Conservation (phyloP, 2,113 vertebrate species). For the Hippopotamus amphibius region DNA sequence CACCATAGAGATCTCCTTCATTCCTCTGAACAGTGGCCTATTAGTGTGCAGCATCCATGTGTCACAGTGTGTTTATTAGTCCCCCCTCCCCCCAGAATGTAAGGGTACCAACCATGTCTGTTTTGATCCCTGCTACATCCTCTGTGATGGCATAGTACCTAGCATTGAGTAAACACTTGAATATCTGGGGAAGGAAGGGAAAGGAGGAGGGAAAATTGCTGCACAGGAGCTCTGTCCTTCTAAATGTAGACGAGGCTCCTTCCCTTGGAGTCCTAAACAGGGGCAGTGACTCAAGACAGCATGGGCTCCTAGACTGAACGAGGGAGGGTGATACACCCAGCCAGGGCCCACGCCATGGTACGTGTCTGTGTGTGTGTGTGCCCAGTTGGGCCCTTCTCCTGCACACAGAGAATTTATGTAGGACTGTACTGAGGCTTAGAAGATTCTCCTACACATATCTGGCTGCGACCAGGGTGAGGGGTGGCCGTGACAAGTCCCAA, state of each 20-base stretch:
- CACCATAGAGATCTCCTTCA: neutral
- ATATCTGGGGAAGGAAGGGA: neutral
- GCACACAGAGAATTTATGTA: neutral
- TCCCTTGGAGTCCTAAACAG: neutral
- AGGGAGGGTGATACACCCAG: neutral
- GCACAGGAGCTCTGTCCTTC: neutral
- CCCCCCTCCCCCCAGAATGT: neutral
- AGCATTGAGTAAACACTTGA: neutral
- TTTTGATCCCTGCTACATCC: slow-evolving; percentile 30
- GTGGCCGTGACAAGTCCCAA: neutral
- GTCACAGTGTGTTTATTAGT: neutral
- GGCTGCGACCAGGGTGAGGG: neutral
- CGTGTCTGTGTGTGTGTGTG: neutral
- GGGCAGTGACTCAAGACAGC: neutral
- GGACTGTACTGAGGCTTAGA: neutral
- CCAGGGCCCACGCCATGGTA: neutral
- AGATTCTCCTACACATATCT: neutral
- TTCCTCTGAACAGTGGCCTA: neutral
- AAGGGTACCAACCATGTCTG: neutral
- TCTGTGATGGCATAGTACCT: slow-evolving; percentile 5
- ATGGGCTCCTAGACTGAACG: neutral
- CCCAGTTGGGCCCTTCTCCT: neutral
- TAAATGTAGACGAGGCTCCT: neutral
- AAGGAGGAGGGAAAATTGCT: neutral
- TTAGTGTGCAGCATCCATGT: neutral